These are phyloP conservation scores for Eristalinus sepulchralis DNA, from an alignment of 2,888 invertebrate genomes.

Conservation along the genomic window DNA sequence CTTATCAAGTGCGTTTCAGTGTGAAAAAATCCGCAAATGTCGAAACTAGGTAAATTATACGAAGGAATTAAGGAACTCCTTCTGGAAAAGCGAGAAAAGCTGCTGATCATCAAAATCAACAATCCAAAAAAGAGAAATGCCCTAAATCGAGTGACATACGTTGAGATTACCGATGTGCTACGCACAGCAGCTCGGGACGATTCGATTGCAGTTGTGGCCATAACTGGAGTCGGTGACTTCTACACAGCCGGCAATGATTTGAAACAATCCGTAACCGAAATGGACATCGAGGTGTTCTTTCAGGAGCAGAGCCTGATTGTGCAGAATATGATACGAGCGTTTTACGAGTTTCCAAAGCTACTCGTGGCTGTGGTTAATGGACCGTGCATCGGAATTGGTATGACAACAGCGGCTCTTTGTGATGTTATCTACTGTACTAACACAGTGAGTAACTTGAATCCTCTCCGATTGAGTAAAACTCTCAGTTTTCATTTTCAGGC, in stretches of 20 bases:
- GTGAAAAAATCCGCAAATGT: slow-evolving; percentile 5
- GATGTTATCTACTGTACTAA: slow-evolving; percentile 95
- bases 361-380: slow-evolving; percentile 95
- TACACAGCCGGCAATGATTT: slow-evolving; percentile 78
- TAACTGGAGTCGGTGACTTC: slow-evolving; percentile 83
- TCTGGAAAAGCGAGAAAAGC: slow-evolving; percentile 80
- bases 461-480: neutral
- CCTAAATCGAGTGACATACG: slow-evolving; percentile 86
- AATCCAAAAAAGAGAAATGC: slow-evolving; percentile 92
- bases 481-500: slow-evolving; percentile 83
- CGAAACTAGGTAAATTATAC: slow-evolving; percentile 26
- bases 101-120: slow-evolving; percentile 86
- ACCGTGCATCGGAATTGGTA: slow-evolving; percentile 92
- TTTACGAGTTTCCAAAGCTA: slow-evolving; percentile 94
- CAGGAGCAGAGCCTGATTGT: slow-evolving; percentile 75
- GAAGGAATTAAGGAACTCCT: slow-evolving; percentile 71
- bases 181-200: slow-evolving; percentile 87
- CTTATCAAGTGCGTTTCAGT: neutral
- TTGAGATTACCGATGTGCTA: slow-evolving; percentile 84
- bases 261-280: slow-evolving; percentile 29
- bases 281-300: slow-evolving; percentile 76
- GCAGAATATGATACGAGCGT: slow-evolving; percentile 86
- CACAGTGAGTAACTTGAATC: slow-evolving; percentile 81
- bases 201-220: slow-evolving; percentile 85
- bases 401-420: slow-evolving; percentile 90